Base-by-base conservation (phyloP, 2,797 vertebrate species). In the Holocentrus rufus region DNA sequence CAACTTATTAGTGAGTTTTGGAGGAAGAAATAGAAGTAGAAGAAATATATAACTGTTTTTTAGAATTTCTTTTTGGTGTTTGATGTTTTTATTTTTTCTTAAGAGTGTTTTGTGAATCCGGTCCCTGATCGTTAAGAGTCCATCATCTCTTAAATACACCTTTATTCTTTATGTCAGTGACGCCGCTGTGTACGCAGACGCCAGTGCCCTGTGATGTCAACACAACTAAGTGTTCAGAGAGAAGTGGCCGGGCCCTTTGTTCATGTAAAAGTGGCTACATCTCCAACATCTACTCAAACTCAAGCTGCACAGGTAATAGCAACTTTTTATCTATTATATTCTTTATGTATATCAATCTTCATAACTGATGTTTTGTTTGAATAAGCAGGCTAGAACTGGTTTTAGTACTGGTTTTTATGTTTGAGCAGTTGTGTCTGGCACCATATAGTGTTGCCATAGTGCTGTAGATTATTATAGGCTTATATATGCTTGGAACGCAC, bases 281-380 rank as follows among this genome's bases (percentile, higher is more conserved):
- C 65, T 27, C 39, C 3, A 66, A 2, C 0, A 3, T 34, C 6
- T 94, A 90, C 87, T 83, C 89, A 56, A 50, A 31, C 57, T 84
- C 0, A 47, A 93, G 73, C 81, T 95, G 94, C 83, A 78, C 0
- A 86, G 93, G 94, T 95, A 72, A 86, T 66, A 69, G 0, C 1
- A 0, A 30, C 44, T 25, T 0, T 25, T 34, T 10, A 0, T 56
- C 30, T n/a, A 15, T 10, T 30, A 56, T 31, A 15, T 27, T 63
- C 13, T 73, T 23, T 5, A 18, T 64, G 49, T 64, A 54, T 39
- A 5, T 54, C 2, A 30, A 17, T 58, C 34, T 27, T 57, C 23
- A 60, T 58, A 13, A 56, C 20, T 8, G 15, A 7, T 59, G 7
- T 55, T 22, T 20, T 2, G 47, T 50, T 67, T 64, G 14, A 59